phyloP scores from a whole-genome alignment of 1,140 invertebrate genomes.

The Callitettix versicolor region DNA sequence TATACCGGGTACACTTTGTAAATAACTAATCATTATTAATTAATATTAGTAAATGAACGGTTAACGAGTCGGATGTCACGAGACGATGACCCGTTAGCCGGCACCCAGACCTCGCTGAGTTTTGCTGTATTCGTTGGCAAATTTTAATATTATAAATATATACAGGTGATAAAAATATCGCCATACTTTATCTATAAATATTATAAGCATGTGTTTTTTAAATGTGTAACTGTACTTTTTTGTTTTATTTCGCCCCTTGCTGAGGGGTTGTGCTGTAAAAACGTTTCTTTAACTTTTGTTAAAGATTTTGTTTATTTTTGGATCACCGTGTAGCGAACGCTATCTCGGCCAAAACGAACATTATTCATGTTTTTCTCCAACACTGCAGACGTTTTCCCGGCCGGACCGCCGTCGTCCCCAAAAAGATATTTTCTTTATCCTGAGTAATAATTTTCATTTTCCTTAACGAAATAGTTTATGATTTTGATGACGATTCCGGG shows the following conservation, averaged over 20 bases:
- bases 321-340: too few species aligned
- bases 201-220: slow-evolving; percentile 22
- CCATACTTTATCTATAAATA: slow-evolving; percentile 16
- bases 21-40: slow-evolving; percentile 18
- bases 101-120: slow-evolving; percentile 22
- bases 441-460: too few species aligned
- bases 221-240: slow-evolving; percentile 17
- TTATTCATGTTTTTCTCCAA: too few species aligned
- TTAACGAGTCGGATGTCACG: neutral
- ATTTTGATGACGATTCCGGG: neutral
- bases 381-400: too few species aligned
- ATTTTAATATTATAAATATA: slow-evolving; percentile 24
- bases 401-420: too few species aligned
- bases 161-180: slow-evolving; percentile 5
- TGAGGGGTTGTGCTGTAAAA: slow-evolving; percentile 3
- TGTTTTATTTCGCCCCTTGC: neutral
- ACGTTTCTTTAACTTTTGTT: neutral
- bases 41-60: slow-evolving; percentile 15
- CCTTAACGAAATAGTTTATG: too few species aligned
- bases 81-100: neutral
- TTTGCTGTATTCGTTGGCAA: slow-evolving; percentile 22
- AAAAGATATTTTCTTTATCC: too few species aligned
- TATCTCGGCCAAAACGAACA: too few species aligned
- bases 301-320: too few species aligned
- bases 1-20: slow-evolving; percentile 10